phyloP scores from a whole-genome alignment of 2,113 vertebrate genomes.

The Thryonomys swinderianus region DNA sequence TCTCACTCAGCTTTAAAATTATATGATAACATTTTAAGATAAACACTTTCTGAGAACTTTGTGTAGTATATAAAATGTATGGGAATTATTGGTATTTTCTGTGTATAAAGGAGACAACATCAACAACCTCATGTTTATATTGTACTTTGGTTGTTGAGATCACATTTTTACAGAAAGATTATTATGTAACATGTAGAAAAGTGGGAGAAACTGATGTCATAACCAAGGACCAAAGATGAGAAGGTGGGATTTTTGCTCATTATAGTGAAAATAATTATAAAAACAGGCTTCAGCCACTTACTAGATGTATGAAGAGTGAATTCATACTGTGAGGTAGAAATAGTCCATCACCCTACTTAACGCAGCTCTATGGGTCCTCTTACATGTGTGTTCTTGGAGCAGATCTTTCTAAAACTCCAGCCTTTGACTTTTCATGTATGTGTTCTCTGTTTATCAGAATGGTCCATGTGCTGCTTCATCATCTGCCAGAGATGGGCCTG shows the following conservation, averaged over 20 bases:
- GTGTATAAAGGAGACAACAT: not conserved
- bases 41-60: constrained; percentile 16
- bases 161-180: not conserved
- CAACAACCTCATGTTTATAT: not conserved
- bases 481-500: constrained; percentile 88
- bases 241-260: not conserved
- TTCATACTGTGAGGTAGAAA: constrained; percentile 15
- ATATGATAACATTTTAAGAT: constrained; percentile 28
- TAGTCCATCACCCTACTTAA: constrained; percentile 86
- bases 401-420: constrained; percentile 92
- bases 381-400: constrained; percentile 93
- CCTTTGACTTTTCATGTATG: constrained; percentile 89
- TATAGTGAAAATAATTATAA: not conserved
- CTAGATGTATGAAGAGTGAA: not conserved
- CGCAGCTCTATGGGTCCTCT: constrained; percentile 91
- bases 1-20: constrained; percentile 55
- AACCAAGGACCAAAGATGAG: constrained; percentile 59
- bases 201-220: not conserved
- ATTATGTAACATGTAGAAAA: not conserved
- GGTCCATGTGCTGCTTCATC: constrained; percentile 87
- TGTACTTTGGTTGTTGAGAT: constrained; percentile 21
- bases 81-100: constrained; percentile 13
- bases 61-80: not conserved
- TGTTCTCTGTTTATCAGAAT: constrained; percentile 89
- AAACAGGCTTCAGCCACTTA: not conserved